Evolutionary conservation across 2,113 vertebrate genomes (phyloP).

Genomic region (Phalacrocorax pelagicus): DNA sequence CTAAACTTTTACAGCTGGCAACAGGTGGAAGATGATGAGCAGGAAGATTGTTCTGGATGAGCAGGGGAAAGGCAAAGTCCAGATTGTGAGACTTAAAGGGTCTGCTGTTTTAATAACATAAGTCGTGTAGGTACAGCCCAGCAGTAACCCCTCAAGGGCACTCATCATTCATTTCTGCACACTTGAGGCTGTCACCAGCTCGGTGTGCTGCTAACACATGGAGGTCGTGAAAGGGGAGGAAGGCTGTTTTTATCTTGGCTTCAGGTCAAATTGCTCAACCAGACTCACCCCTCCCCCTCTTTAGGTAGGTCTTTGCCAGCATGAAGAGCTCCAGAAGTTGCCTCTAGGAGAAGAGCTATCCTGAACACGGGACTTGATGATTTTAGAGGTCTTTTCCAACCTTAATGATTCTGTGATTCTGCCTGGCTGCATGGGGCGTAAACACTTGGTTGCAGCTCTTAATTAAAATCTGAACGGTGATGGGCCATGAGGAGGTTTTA

Average conservation of each 20-base stretch:
- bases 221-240: background rate
- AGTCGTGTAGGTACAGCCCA: background rate
- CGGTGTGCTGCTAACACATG: fast-evolving
- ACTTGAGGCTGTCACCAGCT: background rate
- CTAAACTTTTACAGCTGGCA: constrained; percentile 29
- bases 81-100: background rate
- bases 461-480: background rate
- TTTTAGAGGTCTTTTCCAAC: no score
- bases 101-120: background rate
- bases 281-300: background rate
- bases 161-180: background rate
- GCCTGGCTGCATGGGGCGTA: background rate
- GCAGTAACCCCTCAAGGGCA: background rate
- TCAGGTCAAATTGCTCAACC: background rate
- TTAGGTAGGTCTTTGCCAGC: background rate
- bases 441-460: background rate
- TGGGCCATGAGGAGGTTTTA: background rate
- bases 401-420: background rate
- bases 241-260: background rate
- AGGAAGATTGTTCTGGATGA: background rate
- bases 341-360: background rate
- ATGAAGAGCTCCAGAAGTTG: background rate
- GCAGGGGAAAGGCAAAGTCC: background rate
- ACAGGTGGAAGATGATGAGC: background rate
- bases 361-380: background rate